Evolutionary conservation across 2,888 invertebrate genomes (phyloP).

Genomic region (Lottia gigantea): DNA sequence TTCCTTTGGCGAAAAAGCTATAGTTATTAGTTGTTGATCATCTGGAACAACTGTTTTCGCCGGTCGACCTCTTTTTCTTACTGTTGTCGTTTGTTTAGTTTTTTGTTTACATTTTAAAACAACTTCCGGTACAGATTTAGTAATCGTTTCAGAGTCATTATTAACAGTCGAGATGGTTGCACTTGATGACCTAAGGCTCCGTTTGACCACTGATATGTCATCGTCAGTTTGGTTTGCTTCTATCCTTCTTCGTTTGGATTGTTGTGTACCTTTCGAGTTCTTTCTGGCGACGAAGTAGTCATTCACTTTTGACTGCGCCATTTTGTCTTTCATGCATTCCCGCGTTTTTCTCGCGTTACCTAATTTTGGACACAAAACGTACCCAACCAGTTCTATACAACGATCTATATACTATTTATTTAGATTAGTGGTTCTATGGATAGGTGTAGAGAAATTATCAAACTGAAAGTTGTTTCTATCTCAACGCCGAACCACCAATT

Average conservation of each 20-base stretch:
- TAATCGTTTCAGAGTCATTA: no score
- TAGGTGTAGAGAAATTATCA: no score
- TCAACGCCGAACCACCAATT: no score
- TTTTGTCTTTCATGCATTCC: slow-evolving; percentile 44
- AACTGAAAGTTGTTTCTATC: no score
- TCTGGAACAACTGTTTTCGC: not conserved
- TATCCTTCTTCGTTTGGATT: slow-evolving; percentile 57
- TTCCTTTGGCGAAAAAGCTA: not conserved
- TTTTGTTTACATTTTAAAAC: not conserved
- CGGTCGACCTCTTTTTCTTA: not conserved
- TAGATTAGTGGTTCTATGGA: no score
- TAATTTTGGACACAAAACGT: no score
- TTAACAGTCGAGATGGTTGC: no score
- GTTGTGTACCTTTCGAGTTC: slow-evolving; percentile 40
- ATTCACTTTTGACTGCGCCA: slow-evolving; percentile 59
- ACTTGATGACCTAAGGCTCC: not conserved
- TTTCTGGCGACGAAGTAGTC: slow-evolving; percentile 58
- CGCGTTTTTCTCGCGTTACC: slow-evolving; percentile 40
- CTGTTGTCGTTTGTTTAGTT: not conserved
- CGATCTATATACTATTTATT: no score
- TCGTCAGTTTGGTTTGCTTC: slow-evolving; percentile 33
- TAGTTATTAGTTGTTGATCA: slow-evolving; percentile 9
- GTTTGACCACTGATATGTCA: slow-evolving; percentile 13
- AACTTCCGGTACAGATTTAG: no score
- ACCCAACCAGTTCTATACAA: no score